Conservation (phyloP, 2,797 vertebrate species). For the Crenuchus spilurus region DNA sequence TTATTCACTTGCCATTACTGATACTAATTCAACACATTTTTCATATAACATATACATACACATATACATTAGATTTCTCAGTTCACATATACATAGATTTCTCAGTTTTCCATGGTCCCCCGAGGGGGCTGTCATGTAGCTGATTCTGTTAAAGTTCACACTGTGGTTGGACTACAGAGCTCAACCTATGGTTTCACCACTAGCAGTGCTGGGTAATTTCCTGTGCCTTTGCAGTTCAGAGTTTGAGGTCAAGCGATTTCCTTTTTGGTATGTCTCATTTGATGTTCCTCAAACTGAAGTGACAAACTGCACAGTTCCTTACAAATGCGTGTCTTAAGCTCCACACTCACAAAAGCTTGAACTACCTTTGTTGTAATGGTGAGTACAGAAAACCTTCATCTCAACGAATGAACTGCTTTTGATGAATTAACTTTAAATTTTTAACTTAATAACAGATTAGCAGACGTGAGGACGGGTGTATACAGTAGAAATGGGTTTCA, state of each 20-base stretch:
- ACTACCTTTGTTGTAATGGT: slow-evolving; percentile 47
- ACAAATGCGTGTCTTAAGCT: slow-evolving; percentile 16
- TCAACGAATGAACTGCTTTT: neutral
- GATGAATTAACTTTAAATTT: neutral
- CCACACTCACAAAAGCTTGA: slow-evolving; percentile 18
- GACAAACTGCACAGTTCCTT: slow-evolving; percentile 52
- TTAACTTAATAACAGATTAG: neutral
- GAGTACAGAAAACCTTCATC: slow-evolving; percentile 25
- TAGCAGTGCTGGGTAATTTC: slow-evolving; percentile 59
- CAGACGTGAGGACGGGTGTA: neutral
- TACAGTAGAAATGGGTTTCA: neutral
- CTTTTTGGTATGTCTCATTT: slow-evolving; percentile 59
- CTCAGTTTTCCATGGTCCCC: neutral
- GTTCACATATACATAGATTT: too few species aligned
- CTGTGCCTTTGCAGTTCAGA: slow-evolving; percentile 55
- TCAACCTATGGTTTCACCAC: slow-evolving; percentile 40
- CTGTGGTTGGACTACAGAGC: slow-evolving; percentile 43
- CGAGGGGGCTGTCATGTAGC: neutral
- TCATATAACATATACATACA: neutral
- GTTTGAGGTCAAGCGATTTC: slow-evolving; percentile 64
- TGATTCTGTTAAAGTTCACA: slow-evolving; percentile 15
- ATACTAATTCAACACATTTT: neutral
- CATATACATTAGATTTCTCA: too few species aligned
- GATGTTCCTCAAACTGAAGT: slow-evolving; percentile 59
- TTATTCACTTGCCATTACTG: neutral